Evolutionary conservation across 2,113 vertebrate species (phyloP), one percentile per base, ranked within the genome.

Genomic region (Nanorana parkeri): DNA sequence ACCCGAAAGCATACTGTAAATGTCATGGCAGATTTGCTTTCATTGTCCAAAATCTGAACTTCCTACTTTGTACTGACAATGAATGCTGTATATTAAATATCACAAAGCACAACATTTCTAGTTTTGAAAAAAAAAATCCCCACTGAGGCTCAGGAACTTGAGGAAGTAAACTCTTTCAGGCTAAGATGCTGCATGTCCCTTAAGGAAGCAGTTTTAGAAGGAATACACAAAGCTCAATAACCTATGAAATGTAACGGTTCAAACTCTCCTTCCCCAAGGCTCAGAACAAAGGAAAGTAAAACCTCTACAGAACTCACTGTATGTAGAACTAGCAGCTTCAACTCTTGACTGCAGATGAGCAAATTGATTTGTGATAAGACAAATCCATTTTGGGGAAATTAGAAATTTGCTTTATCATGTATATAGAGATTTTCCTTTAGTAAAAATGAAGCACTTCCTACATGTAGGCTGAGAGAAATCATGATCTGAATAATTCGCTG

Each of bases 291-390:
- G 72, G 55, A 75, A 29, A 60, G 71, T 28, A 15, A 26, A 75
- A 75, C 61, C 55, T 75, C 55, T 32, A 75, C 26, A 7, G 72
- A 56, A 60, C 10, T 23, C n/a, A 32, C 72, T 17, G 72, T 17
- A 75, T 41, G 72, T 41, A 75, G 52, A 55, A 75, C 55, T 60
- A 21, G 72, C 55, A 36, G 72, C 72, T 29, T 36, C 36, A 55
- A 36, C n/a, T 21, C 41, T 15, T 47, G 41, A 47, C 41, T 15
- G 13, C 55, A 60, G 55, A 75, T 41, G 28, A 60, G 55, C 8
- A 11, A 47, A 47, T 47, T 10, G 41, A 10, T 47, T 13, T 47
- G 10, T 47, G 8, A 47, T 47, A 13, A 36, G 41, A 3, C 41
- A 47, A 47, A 47, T 13, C 41, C 0, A 13, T 47, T 47, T 10